Conservation (phyloP, 2,113 vertebrate genomes). For the Dolichallabes microphthalmus region DNA sequence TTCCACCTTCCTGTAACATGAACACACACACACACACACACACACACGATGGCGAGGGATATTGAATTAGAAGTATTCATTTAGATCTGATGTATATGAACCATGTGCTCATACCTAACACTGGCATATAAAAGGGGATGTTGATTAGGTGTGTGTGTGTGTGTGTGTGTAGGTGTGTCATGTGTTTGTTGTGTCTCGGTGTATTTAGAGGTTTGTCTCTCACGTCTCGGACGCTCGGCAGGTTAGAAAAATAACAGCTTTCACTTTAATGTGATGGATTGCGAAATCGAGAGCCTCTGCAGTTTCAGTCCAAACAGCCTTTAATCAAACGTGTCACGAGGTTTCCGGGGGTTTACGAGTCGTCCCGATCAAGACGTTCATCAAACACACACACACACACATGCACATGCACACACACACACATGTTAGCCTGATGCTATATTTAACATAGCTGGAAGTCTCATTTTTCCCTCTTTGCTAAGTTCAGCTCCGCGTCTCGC, state of each 20-base stretch:
- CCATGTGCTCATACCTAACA: conserved; percentile 31
- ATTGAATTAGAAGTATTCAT: neutral
- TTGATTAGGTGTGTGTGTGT: conserved; percentile 48
- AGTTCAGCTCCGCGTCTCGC: no score
- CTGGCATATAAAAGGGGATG: conserved; percentile 37
- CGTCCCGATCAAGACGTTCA: conserved; percentile 28
- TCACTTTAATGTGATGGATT: conserved; percentile 74
- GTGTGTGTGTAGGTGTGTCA: conserved; percentile 15
- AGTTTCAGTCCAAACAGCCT: conserved; percentile 74
- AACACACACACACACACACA: neutral
- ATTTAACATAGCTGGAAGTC: neutral
- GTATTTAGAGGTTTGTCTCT: conserved; percentile 64
- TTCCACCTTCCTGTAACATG: conserved; percentile 15
- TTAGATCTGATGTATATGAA: neutral
- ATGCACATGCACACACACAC: conserved; percentile 47
- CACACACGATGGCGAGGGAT: neutral
- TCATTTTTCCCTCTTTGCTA: neutral
- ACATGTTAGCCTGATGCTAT: neutral
- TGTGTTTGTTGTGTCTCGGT: conserved; percentile 18
- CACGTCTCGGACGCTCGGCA: conserved; percentile 65
- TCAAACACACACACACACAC: conserved; percentile 51
- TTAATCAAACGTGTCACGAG: conserved; percentile 76
- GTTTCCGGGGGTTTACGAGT: conserved; percentile 70
- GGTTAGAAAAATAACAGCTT: conserved; percentile 75
- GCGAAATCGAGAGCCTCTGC: conserved; percentile 69